Base-by-base conservation (phyloP, 2,797 vertebrate genomes). In the Bradypus variegatus region DNA sequence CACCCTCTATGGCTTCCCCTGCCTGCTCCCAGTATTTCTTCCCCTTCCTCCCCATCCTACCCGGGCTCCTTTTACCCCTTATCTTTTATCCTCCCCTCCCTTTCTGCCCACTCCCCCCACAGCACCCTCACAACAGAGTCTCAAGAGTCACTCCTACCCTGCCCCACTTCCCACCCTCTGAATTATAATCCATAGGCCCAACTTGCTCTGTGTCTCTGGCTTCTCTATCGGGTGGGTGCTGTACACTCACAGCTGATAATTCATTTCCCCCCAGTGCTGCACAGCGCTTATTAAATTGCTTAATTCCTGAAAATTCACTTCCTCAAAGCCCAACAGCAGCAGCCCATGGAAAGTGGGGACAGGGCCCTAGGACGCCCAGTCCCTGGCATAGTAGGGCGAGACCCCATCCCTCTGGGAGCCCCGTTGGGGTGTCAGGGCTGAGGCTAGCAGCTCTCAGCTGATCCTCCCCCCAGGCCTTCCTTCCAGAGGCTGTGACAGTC, bases 281-380 rank as follows among this genome's bases (percentile, higher is more conserved):
- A 60, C 8, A 76, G 72, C 83, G n/a, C 70, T 90, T 80, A 78
- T 87, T 58, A 92, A 89, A 94, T 70, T 82, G 70, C 76, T 86
- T 93, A 88, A 67, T 89, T 80, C 62, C 78, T 60, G 55, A 90
- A 92, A 91, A 90, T 33, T 88, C 60, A 82, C 50, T 83, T 73
- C 41, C 45, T 79, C 62, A 65, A 77, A 91, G 79, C 53, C 48
- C 89, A 69, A 33, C 21, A 72, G 36, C 80, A 41, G 50, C 25
- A 4, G 80, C 50, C 73, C 18, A 2, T 3, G 33, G 45, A 77
- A 4, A 18, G 10, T 7, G 41, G 36, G 45, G 23, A n/a, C 12
- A 65, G 5, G 25, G 27, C n/a, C 64, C 55, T 75, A 62, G 48
- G 83, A 90, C 38, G 67, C 23, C n/a, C 45, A 76, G 65, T 45